Conservation (phyloP, 2,797 vertebrate species). For the Pampus argenteus region DNA sequence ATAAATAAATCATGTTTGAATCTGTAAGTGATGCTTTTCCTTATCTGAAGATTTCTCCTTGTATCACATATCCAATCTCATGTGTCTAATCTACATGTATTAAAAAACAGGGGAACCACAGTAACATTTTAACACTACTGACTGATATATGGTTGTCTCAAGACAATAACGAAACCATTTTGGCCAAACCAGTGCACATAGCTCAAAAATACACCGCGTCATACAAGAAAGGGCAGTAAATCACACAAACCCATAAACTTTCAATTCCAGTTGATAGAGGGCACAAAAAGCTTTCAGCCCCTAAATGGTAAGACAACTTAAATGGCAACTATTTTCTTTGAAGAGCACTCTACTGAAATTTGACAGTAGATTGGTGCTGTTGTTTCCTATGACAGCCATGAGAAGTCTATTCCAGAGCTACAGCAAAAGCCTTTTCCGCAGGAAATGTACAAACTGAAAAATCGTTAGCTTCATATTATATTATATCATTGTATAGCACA, state of each 20-base stretch:
- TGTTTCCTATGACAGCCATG: slow-evolving; percentile 56
- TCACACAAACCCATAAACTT: slow-evolving; percentile 44
- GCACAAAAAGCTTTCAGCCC: slow-evolving; percentile 63
- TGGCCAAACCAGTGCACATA: slow-evolving; percentile 14
- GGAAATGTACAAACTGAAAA: slow-evolving; percentile 7
- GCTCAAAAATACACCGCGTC: slow-evolving; percentile 50
- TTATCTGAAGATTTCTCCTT: neutral
- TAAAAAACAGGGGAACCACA: neutral
- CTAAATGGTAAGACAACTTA: slow-evolving; percentile 65
- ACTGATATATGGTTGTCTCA: slow-evolving; percentile 28
- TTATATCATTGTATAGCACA: neutral
- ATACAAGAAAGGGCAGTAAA: slow-evolving; percentile 37
- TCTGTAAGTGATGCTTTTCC: neutral
- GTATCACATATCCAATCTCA: too few species aligned
- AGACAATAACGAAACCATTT: slow-evolving; percentile 38
- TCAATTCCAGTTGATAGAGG: slow-evolving; percentile 62
- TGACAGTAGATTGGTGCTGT: slow-evolving; percentile 69
- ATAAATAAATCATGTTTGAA: neutral
- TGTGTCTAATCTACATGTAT: neutral
- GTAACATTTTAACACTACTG: slow-evolving; percentile 3
- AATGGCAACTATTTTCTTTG: slow-evolving; percentile 72
- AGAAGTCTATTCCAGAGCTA: slow-evolving; percentile 27
- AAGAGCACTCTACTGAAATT: slow-evolving; percentile 66
- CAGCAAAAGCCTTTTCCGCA: slow-evolving; percentile 10
- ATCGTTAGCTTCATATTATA: neutral